Percentiles rank a stretch among this genome's conserved stretches.
Evolutionary conservation across 2,113 vertebrate species (phyloP).

Genomic region (Tretioscincus oriximinensis): DNA sequence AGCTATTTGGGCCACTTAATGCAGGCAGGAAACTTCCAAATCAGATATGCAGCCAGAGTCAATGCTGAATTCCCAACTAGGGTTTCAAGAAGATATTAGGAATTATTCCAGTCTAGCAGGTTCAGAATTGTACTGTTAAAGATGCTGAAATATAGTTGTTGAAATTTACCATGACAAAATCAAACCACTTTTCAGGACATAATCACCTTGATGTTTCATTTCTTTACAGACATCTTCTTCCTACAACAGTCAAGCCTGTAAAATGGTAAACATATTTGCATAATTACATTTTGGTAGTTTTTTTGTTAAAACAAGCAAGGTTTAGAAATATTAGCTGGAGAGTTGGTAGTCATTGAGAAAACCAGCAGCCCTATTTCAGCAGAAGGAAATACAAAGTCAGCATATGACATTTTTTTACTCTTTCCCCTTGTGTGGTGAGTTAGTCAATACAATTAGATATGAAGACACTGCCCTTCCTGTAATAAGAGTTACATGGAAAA

Average conservation of each 20-base stretch:
- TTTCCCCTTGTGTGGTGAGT: background rate
- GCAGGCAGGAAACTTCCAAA: too few relatives aligned
- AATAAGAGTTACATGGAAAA: background rate
- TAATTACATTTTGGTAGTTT: background rate
- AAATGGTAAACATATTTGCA: conserved; percentile 16
- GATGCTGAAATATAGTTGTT: background rate
- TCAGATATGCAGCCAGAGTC: too few relatives aligned
- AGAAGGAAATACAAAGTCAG: background rate
- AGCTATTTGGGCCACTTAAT: too few relatives aligned
- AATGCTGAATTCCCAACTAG: too few relatives aligned
- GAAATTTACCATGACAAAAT: background rate
- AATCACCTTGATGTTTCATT: conserved; percentile 1
- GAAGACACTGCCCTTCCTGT: background rate
- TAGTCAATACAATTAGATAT: background rate
- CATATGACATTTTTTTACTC: background rate
- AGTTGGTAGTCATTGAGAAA: background rate
- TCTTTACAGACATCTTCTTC: conserved; percentile 24
- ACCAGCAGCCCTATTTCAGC: background rate
- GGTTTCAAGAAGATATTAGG: too few relatives aligned
- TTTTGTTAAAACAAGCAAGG: background rate
- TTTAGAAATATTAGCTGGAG: background rate
- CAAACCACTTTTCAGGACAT: background rate
- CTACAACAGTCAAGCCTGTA: conserved; percentile 29
- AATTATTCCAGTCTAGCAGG: too few relatives aligned
- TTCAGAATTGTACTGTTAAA: background rate